Conservation (phyloP, 1,140 invertebrate species). For the Daktulosphaira vitifoliae region DNA sequence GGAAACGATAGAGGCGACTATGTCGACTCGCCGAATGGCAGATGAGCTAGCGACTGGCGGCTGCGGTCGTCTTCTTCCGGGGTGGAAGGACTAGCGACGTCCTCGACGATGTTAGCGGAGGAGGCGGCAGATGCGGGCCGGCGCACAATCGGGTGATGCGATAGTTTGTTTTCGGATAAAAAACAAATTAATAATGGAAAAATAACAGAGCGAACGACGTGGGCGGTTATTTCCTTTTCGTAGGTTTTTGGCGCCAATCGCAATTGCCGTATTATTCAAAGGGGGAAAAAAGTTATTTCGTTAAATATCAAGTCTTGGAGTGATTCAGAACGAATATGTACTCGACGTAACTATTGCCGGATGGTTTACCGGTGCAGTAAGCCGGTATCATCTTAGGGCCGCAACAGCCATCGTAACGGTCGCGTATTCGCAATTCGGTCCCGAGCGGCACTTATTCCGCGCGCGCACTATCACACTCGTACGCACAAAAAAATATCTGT, state of each 20-base stretch:
- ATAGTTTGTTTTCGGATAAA: too few relatives aligned
- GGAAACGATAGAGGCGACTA: not conserved
- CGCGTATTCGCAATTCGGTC: not conserved
- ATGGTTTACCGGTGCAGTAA: constrained; percentile 1
- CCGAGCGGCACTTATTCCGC: not conserved
- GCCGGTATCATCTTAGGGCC: constrained; percentile 27
- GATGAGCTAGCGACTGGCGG: too few relatives aligned
- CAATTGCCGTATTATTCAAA: too few relatives aligned
- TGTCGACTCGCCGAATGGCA: too few relatives aligned
- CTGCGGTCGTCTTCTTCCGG: not conserved
- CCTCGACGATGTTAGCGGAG: not conserved
- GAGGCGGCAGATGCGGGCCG: not conserved
- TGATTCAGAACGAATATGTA: constrained; percentile 31
- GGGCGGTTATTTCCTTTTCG: too few relatives aligned
- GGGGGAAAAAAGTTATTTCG: too few relatives aligned
- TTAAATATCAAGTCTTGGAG: constrained; percentile 27
- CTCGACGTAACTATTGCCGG: constrained; percentile 23
- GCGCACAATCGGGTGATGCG: not conserved
- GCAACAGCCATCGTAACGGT: not conserved
- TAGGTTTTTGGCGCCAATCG: too few relatives aligned
- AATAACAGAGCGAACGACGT: too few relatives aligned
- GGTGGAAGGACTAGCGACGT: not conserved
- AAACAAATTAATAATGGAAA: too few relatives aligned
- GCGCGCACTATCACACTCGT: not conserved
- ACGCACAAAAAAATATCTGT: too few relatives aligned